phyloP scores from a whole-genome alignment of 2,113 vertebrate genomes.

The Potamarius usumacintae region DNA sequence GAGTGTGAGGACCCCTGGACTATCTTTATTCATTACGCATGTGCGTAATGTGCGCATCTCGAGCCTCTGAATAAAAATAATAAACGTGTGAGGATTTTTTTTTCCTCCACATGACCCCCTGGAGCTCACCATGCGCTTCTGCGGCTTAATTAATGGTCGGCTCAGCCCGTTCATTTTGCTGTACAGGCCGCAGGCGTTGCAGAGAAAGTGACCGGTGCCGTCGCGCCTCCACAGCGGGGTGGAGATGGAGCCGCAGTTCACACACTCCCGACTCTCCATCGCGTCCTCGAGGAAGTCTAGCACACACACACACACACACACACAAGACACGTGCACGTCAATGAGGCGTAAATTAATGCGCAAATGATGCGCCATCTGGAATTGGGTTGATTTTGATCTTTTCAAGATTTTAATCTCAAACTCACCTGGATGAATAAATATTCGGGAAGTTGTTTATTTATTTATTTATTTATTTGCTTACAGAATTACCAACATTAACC shows the following conservation, averaged over 20 bases:
- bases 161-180: conserved; percentile 99
- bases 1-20: not conserved
- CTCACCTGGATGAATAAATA: not conserved
- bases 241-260: conserved; percentile 98
- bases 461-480: not conserved
- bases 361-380: not conserved
- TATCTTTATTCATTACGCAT: not conserved
- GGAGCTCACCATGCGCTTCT: conserved; percentile 92
- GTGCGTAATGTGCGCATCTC: no score
- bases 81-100: not conserved
- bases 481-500: not conserved
- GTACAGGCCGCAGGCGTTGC: conserved; percentile 98
- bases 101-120: not conserved
- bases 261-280: conserved; percentile 92
- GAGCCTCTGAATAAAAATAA: not conserved
- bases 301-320: conserved; percentile 47
- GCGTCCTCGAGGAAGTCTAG: conserved; percentile 92
- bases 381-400: not conserved
- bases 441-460: not conserved
- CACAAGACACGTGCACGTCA: conserved; percentile 22
- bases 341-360: conserved; percentile 37
- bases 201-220: conserved; percentile 97
- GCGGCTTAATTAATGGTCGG: conserved; percentile 96
- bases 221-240: conserved; percentile 97
- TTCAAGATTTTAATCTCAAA: not conserved